These are phyloP conservation scores for Apis laboriosa DNA, from an alignment of 1,140 invertebrate species.

Conservation along the genomic window DNA sequence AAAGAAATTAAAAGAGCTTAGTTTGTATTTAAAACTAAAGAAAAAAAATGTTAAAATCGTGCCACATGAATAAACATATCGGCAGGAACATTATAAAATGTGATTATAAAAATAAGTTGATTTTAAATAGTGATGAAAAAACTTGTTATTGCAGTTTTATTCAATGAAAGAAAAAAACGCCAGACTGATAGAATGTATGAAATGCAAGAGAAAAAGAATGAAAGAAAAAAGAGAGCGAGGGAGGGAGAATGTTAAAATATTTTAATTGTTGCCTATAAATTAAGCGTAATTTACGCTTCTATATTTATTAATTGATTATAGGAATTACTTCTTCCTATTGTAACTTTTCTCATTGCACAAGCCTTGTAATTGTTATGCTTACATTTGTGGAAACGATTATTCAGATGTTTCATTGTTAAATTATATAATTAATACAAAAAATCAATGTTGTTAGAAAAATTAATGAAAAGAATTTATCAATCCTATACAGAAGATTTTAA, in stretches of 20 bases:
- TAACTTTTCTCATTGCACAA: constrained; percentile 53
- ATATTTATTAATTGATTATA: constrained; percentile 39
- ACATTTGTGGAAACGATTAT: constrained; percentile 13
- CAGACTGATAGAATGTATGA: constrained; percentile 50
- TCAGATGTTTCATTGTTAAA: constrained; percentile 27
- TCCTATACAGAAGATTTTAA: neutral
- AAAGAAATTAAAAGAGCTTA: constrained; percentile 47
- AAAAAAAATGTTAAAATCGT: constrained; percentile 40
- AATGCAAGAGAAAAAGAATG: constrained; percentile 29
- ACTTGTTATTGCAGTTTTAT: constrained; percentile 52
- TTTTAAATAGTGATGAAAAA: constrained; percentile 59
- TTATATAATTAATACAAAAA: neutral
- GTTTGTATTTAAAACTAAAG: constrained; percentile 48
- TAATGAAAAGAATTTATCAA: constrained; percentile 9
- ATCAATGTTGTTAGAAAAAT: constrained; percentile 2
- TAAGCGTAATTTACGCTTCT: constrained; percentile 34
- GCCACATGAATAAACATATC: constrained; percentile 67
- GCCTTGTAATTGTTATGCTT: constrained; percentile 51
- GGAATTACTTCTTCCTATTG: constrained; percentile 54
- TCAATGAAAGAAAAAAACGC: constrained; percentile 19
- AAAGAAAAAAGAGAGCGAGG: constrained; percentile 33
- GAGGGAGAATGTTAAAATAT: constrained; percentile 28
- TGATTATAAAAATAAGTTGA: constrained; percentile 66
- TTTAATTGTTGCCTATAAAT: constrained; percentile 51
- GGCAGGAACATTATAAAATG: constrained; percentile 64